phyloP scores from a whole-genome alignment of 2,888 invertebrate genomes.

The Drosophila paranaensis region DNA sequence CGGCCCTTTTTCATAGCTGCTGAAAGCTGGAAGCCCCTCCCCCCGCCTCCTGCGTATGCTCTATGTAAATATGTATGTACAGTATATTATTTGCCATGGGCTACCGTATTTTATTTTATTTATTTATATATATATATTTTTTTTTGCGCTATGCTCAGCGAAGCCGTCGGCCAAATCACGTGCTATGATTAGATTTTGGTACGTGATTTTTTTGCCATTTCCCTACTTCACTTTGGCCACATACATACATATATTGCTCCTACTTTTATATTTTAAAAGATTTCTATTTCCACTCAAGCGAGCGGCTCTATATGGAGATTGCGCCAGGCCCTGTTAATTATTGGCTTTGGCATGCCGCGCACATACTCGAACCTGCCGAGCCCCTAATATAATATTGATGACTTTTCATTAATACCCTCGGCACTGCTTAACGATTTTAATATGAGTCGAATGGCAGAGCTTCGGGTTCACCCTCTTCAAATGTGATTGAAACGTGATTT shows the following conservation, averaged over 20 bases:
- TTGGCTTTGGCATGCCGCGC: conserved; percentile 52
- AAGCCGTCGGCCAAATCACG: conserved; percentile 23
- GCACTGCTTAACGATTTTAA: conserved; percentile 5
- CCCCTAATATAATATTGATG: conserved; percentile 60
- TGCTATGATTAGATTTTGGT: conserved; percentile 48
- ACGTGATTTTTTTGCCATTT: conserved; percentile 60
- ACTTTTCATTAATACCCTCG: conserved; percentile 42
- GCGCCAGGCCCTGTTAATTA: conserved; percentile 50
- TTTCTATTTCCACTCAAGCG: conserved; percentile 13
- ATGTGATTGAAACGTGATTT: conserved; percentile 13
- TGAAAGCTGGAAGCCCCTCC: not conserved
- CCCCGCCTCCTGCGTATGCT: not conserved
- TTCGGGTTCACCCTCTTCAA: not conserved
- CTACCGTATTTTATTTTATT: conserved; percentile 20
- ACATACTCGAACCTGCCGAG: conserved; percentile 38
- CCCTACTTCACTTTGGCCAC: not conserved
- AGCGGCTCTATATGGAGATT: not conserved
- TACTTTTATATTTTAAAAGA: conserved; percentile 28
- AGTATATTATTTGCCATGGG: conserved; percentile 21
- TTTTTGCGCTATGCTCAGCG: conserved; percentile 8
- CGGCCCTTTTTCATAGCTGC: conserved; percentile 23
- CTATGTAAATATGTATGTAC: conserved; percentile 30
- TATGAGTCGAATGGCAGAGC: not conserved
- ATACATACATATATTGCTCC: conserved; percentile 17
- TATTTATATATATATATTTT: not conserved